Evolutionary conservation across 53 echinoderm and acorn worm species (phyloP).

Genomic region (Henricia sp.): DNA sequence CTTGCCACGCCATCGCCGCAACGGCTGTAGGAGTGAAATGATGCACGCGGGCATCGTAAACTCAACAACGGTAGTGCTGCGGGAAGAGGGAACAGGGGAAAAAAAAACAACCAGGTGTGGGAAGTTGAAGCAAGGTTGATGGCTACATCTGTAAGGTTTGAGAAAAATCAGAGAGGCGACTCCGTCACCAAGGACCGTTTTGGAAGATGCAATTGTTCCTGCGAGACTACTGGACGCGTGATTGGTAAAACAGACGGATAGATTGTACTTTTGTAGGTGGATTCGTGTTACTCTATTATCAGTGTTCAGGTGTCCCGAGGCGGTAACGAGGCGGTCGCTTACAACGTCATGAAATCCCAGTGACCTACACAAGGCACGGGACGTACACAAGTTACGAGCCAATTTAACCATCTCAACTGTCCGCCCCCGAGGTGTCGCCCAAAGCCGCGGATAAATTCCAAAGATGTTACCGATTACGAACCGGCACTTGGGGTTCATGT

Average conservation of each 20-base stretch:
- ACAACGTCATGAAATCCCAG: neutral
- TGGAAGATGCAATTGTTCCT: neutral
- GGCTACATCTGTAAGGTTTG: conserved; percentile 25
- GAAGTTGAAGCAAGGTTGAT: conserved; percentile 30
- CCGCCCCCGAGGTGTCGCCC: neutral
- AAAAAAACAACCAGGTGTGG: conserved; percentile 17
- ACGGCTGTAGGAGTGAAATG: conserved; percentile 24
- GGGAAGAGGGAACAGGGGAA: neutral
- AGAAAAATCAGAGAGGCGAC: neutral
- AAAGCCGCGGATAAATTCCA: conserved; percentile 1
- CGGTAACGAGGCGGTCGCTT: neutral
- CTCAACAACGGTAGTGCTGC: neutral
- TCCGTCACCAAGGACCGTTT: conserved; percentile 9
- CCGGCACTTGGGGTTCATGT: conserved; percentile 6
- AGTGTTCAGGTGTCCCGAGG: conserved; percentile 9
- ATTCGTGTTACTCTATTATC: neutral
- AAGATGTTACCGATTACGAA: conserved; percentile 22
- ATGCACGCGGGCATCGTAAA: conserved; percentile 15
- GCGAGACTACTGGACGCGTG: neutral
- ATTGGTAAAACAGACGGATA: neutral
- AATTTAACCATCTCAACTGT: conserved; percentile 17
- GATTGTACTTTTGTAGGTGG: no score
- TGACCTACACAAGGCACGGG: neutral
- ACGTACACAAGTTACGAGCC: neutral
- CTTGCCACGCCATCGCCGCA: neutral